A percentile compares a stretch with the other conserved stretches of the same genome.
phyloP scores from a whole-genome alignment of 2,888 invertebrate genomes.

The Apodemia duryi region DNA sequence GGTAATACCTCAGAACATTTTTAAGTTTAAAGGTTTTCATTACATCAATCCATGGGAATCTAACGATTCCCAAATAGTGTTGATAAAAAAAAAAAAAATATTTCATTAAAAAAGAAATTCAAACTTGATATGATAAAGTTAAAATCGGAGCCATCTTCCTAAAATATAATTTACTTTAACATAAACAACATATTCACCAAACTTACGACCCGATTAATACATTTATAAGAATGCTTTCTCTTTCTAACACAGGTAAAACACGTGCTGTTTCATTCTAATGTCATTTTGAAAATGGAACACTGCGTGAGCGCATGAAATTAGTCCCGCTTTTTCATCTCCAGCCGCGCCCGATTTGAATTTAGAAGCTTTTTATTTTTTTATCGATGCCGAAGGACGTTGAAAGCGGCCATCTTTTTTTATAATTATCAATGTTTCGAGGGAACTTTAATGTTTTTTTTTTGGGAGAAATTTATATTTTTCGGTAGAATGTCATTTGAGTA shows the following conservation, averaged over 20 bases:
- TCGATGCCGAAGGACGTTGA: slow-evolving; percentile 49
- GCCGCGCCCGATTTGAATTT: slow-evolving; percentile 67
- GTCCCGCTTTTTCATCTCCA: slow-evolving; percentile 71
- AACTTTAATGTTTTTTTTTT: slow-evolving; percentile 34
- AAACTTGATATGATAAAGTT: slow-evolving; percentile 19
- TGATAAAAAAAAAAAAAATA: background rate
- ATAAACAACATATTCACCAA: slow-evolving; percentile 66
- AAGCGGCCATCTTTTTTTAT: slow-evolving; percentile 64
- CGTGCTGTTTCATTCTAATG: slow-evolving; percentile 39
- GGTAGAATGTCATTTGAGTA: slow-evolving; percentile 55
- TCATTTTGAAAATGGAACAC: slow-evolving; percentile 69
- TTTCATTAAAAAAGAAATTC: background rate
- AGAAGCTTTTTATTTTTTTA: slow-evolving; percentile 52
- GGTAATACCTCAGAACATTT: too few relatives aligned
- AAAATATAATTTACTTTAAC: slow-evolving; percentile 40
- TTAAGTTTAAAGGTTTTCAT: background rate
- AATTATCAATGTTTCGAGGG: slow-evolving; percentile 54
- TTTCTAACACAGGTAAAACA: slow-evolving; percentile 31
- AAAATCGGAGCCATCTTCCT: slow-evolving; percentile 26
- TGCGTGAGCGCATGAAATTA: slow-evolving; percentile 71
- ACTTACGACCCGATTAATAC: slow-evolving; percentile 74
- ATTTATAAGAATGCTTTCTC: slow-evolving; percentile 55
- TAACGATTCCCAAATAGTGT: background rate
- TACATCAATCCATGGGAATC: background rate
- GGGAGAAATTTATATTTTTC: slow-evolving; percentile 38